A percentile compares a stretch with the other conserved stretches of the same genome.
Evolutionary conservation across 2,797 vertebrate species (phyloP).

Genomic region (Mionectes olivaceus): DNA sequence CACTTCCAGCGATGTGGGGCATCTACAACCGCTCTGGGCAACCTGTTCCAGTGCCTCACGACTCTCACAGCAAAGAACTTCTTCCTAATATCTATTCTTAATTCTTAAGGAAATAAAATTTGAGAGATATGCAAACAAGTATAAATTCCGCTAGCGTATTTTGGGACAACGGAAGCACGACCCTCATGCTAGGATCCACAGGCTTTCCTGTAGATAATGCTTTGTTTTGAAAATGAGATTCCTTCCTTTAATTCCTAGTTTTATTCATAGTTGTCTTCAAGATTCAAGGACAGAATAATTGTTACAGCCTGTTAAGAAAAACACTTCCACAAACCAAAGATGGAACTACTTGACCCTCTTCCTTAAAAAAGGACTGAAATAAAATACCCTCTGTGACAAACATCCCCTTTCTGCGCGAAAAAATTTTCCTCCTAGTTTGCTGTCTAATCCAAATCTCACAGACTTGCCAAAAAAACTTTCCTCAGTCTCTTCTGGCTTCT

Average conservation of each 20-base stretch:
- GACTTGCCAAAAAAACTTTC: not conserved
- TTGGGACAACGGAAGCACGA: not conserved
- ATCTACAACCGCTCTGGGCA: not conserved
- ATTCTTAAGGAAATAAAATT: not conserved
- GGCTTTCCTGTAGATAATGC: not conserved
- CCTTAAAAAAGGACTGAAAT: not conserved
- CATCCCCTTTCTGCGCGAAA: not conserved
- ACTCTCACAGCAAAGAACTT: not conserved
- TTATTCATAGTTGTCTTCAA: not conserved
- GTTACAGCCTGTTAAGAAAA: not conserved
- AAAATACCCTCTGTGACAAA: not conserved
- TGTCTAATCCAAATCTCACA: not conserved
- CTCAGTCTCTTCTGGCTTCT: not conserved
- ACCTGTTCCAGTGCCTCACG: not conserved
- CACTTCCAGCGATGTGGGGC: not conserved
- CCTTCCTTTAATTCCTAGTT: not conserved
- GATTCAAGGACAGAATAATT: not conserved
- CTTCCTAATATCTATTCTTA: not conserved
- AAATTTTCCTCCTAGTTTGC: not conserved
- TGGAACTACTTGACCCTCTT: not conserved
- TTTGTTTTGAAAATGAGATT: not conserved
- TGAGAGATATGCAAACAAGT: not conserved
- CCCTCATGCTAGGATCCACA: not conserved
- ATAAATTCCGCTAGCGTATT: not conserved
- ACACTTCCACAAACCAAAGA: not conserved